Evolutionary conservation across 1,140 invertebrate genomes (phyloP), one percentile per base, ranked within the genome.

Genomic region (Drosophila ogumai): DNA sequence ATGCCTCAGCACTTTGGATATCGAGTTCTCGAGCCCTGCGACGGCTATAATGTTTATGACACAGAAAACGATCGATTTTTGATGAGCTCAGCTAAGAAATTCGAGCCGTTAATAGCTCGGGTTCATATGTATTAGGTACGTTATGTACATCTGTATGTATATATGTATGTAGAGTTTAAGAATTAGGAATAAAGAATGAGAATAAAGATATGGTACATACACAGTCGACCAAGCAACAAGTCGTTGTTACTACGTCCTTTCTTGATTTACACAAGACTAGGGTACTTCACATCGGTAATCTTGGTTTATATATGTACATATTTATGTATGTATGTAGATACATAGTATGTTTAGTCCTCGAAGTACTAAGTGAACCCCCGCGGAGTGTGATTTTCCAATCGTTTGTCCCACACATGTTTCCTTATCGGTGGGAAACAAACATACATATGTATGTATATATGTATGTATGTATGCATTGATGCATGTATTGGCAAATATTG

Each of bases 1-100:
- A 19, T 9, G 38, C 13, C 41, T 66, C 57, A 66, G 63, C 63
- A 66, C n/a, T 63, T 46, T 46, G 19, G 58, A 36, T 43, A 22
- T 65, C 56, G 56, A 32, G 12, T 22, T 60, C 60, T 60, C 60
- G 10, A 43, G 31, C 28, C 22, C 38, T 31, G 28, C 17, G 7
- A 43, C 43, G 19, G n/a, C 12, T 19, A 31, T 22, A 63, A 22
- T 40, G 59, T 44, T 65, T 44, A 44, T 25, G 56, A 10, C 7
- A 19, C 12, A 61, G 32, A 43, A 61, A 65, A 44, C 31, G 17
- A 63, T 8, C 12, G n/a, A 6, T 28, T 44, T 28, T 63, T n/a
- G 63, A 57, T 63, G 57, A 66, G 32, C 22, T 13, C 19, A 28
- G 57, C 40, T 19, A 66, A 36, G 40, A 19, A 63, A 63, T 46